phyloP scores from a whole-genome alignment of 1,140 invertebrate genomes.

The Heliothis subflexa region DNA sequence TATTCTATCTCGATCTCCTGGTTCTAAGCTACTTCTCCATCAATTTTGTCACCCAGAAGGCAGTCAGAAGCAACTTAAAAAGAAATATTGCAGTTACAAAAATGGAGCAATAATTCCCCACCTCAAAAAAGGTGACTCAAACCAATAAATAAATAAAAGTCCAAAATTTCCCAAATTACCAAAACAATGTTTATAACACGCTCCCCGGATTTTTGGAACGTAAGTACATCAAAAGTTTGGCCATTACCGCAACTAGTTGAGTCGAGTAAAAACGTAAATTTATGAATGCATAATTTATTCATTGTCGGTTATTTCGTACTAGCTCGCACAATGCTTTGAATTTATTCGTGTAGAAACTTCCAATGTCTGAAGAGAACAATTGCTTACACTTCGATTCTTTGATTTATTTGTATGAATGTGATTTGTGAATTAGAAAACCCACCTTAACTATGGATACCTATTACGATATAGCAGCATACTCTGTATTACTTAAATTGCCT shows the following conservation, averaged over 20 bases:
- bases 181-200: slow-evolving; percentile 2
- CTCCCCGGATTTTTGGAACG: background rate
- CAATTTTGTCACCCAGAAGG: too few species aligned
- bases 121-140: background rate
- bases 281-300: slow-evolving; percentile 59
- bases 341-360: slow-evolving; percentile 57
- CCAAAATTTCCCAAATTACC: background rate
- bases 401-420: too few species aligned
- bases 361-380: slow-evolving; percentile 13
- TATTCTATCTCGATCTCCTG: too few species aligned
- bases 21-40: too few species aligned
- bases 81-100: too few species aligned
- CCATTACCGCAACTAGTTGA: slow-evolving; percentile 47
- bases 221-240: slow-evolving; percentile 21
- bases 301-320: slow-evolving; percentile 57
- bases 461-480: too few species aligned
- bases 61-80: too few species aligned
- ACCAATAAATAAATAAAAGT: background rate
- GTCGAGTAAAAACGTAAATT: slow-evolving; percentile 55
- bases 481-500: too few species aligned
- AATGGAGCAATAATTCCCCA: too few species aligned
- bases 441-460: too few species aligned
- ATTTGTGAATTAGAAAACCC: too few species aligned
- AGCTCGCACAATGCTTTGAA: slow-evolving; percentile 57
- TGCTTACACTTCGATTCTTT: slow-evolving; percentile 5